Conservation (phyloP, 2,113 vertebrate genomes). For the Epinephelus lanceolatus region DNA sequence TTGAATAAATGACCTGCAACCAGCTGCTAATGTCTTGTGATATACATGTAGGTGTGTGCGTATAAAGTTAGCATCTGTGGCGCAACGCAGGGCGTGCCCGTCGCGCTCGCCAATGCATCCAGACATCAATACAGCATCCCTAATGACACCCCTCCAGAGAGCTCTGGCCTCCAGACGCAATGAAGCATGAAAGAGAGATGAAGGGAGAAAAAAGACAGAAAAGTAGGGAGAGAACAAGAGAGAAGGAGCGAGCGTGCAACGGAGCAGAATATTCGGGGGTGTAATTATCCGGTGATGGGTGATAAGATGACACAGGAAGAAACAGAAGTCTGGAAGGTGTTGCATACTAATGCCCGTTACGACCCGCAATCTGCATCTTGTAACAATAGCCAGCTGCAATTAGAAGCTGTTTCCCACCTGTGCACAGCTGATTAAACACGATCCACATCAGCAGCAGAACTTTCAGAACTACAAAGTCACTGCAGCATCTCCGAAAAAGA, state of each 20-base stretch:
- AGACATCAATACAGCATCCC: constrained; percentile 69
- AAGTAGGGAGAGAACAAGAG: constrained; percentile 35
- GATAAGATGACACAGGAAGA: constrained; percentile 63
- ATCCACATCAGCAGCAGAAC: not conserved
- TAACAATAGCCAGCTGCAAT: constrained; percentile 26
- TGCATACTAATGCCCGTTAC: constrained; percentile 50
- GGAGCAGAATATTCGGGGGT: constrained; percentile 43
- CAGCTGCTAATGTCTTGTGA: constrained; percentile 25
- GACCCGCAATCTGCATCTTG: constrained; percentile 37
- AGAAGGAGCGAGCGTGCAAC: constrained; percentile 24
- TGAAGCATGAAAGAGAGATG: constrained; percentile 64
- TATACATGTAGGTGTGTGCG: constrained; percentile 7
- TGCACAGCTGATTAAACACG: constrained; percentile 33
- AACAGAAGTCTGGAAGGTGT: constrained; percentile 32
- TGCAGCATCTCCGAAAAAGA: not conserved
- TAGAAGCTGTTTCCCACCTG: constrained; percentile 39
- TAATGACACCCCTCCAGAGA: constrained; percentile 72
- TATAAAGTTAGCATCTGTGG: constrained; percentile 35
- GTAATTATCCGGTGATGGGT: constrained; percentile 61
- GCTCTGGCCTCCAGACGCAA: constrained; percentile 62
- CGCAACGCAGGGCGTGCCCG: constrained; percentile 28
- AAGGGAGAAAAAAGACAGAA: constrained; percentile 59
- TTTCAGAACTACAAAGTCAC: not conserved
- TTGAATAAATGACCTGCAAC: constrained; percentile 29
- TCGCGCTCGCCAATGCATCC: constrained; percentile 46